phyloP scores from a whole-genome alignment of 1,140 invertebrate species.

The Meloidogyne hapla region DNA sequence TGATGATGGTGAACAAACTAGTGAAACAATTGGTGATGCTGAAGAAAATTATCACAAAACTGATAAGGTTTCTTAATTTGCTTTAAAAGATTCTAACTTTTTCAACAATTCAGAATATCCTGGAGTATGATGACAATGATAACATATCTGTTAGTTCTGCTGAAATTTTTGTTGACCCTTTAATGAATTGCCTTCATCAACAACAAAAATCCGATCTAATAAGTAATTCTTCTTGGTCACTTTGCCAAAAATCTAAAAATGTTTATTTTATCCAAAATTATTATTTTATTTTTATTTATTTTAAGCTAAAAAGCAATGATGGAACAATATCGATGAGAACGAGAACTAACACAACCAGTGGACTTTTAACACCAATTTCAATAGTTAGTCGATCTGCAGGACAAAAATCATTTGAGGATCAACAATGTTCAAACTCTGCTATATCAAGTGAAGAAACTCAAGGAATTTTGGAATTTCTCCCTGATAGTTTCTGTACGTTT shows the following conservation, averaged over 20 bases:
- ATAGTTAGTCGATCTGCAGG: not conserved
- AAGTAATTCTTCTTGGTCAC: not conserved
- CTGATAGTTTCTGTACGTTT: not conserved
- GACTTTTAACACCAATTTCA: not conserved
- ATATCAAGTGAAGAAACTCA: not conserved
- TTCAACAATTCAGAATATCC: not conserved
- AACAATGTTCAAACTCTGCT: not conserved
- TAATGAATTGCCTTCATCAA: constrained; percentile 28
- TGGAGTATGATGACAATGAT: constrained; percentile 3
- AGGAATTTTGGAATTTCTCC: not conserved
- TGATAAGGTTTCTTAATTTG: not conserved
- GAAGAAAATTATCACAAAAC: not conserved
- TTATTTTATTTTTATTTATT: not conserved
- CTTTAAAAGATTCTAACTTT: not conserved
- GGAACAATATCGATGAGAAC: not conserved
- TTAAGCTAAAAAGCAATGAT: not conserved
- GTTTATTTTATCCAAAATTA: not conserved
- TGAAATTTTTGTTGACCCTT: constrained; percentile 25
- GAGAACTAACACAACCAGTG: not conserved
- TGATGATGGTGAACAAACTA: not conserved
- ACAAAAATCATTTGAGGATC: not conserved
- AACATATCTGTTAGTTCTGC: constrained; percentile 24
- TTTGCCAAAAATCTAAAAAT: not conserved
- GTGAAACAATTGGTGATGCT: not conserved
- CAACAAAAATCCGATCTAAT: not conserved